Conservation (phyloP, 2,888 invertebrate genomes). For the Pedicia rivosa region DNA sequence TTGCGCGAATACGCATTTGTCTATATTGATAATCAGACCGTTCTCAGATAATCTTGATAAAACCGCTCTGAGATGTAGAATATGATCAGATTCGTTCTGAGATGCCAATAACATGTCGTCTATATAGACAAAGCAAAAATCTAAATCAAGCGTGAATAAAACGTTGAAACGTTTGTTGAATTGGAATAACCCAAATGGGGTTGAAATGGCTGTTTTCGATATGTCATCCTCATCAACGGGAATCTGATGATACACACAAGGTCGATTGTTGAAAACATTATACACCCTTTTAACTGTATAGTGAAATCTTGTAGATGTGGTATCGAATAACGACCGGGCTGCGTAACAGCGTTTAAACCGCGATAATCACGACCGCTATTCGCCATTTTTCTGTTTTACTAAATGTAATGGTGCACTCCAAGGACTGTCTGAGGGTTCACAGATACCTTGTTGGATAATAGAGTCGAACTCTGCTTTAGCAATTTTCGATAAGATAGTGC, state of each 20-base stretch:
- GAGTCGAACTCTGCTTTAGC: conserved; percentile 10
- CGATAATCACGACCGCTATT: conserved; percentile 21
- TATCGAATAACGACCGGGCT: conserved; percentile 21
- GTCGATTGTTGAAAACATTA: conserved; percentile 17
- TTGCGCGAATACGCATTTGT: conserved; percentile 13
- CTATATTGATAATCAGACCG: conserved; percentile 13
- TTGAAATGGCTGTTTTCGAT: conserved; percentile 16
- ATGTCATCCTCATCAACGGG: conserved; percentile 5
- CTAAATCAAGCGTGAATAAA: conserved; percentile 18
- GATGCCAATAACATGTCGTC: conserved; percentile 18
- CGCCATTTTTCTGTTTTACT: conserved; percentile 14
- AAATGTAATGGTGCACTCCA: conserved; percentile 22
- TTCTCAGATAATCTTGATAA: conserved; percentile 13
- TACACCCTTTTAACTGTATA: conserved; percentile 14
- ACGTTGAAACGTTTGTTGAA: conserved; percentile 21
- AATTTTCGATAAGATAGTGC: conserved; percentile 11
- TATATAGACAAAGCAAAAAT: conserved; percentile 16
- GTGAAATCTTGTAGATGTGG: conserved; percentile 19
- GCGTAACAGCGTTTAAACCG: conserved; percentile 17
- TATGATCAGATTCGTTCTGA: conserved; percentile 11
- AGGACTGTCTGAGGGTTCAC: conserved; percentile 25
- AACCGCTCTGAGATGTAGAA: conserved; percentile 12
- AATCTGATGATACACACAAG: conserved; percentile 19
- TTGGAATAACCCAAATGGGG: conserved; percentile 23
- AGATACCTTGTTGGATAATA: conserved; percentile 21